Conservation (phyloP, 2,797 vertebrate species). For the Sebastes hubbsi region DNA sequence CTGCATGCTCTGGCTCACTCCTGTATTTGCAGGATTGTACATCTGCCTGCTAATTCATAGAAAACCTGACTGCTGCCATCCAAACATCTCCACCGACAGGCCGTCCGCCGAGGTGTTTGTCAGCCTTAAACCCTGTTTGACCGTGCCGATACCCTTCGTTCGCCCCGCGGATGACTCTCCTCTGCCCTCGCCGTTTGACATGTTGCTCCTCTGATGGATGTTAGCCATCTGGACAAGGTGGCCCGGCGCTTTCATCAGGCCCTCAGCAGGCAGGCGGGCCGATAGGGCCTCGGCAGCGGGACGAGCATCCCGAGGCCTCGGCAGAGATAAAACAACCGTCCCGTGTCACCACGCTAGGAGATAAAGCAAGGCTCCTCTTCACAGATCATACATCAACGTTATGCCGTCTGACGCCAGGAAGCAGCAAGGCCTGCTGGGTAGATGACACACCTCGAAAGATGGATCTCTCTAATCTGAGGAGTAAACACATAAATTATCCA, state of each 20-base stretch:
- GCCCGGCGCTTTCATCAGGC: constrained; percentile 76
- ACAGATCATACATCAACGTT: constrained; percentile 84
- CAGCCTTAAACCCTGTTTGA: constrained; percentile 38
- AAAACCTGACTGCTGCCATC: background rate
- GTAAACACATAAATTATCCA: constrained; percentile 67
- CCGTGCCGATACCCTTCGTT: constrained; percentile 30
- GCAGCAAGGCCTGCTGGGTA: constrained; percentile 75
- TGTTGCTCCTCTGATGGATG: constrained; percentile 74
- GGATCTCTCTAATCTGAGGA: constrained; percentile 63
- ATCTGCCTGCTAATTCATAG: background rate
- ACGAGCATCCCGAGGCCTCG: constrained; percentile 40
- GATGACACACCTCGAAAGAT: constrained; percentile 69
- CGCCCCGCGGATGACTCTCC: constrained; percentile 53
- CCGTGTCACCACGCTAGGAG: constrained; percentile 72
- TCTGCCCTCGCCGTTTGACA: constrained; percentile 54
- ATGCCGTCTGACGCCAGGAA: constrained; percentile 67
- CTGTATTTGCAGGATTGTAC: too few species aligned
- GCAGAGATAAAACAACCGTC: constrained; percentile 78
- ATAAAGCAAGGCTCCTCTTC: constrained; percentile 78
- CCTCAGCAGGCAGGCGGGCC: constrained; percentile 48
- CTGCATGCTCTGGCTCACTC: background rate
- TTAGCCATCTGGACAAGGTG: constrained; percentile 72
- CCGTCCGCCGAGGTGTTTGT: constrained; percentile 15
- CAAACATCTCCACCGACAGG: background rate
- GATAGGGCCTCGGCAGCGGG: constrained; percentile 36